Evolutionary conservation across 2,888 invertebrate species (phyloP).

Genomic region (Xanthostigma xanthostigma): DNA sequence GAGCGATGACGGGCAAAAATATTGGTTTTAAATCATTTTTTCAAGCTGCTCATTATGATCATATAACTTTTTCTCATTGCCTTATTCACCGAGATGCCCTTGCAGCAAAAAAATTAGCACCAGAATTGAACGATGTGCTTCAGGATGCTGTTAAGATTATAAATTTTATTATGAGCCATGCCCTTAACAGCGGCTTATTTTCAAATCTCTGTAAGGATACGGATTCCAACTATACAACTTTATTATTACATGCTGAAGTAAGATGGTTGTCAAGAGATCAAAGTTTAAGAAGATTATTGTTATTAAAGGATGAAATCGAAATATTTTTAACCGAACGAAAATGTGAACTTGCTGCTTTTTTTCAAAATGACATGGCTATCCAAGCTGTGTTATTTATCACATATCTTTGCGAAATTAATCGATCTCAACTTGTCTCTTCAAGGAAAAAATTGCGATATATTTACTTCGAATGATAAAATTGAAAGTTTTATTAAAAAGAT

Average conservation of each 20-base stretch:
- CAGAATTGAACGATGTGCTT: conserved; percentile 15
- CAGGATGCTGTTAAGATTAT: conserved; percentile 14
- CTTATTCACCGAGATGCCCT: conserved; percentile 16
- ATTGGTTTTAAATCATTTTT: conserved; percentile 8
- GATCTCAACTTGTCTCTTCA: too few species aligned
- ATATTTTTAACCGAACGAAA: conserved; percentile 13
- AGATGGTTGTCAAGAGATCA: conserved; percentile 12
- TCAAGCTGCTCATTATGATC: conserved; percentile 3
- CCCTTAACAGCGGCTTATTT: conserved; percentile 16
- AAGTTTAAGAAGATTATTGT: conserved; percentile 11
- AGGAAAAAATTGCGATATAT: conserved; percentile 10
- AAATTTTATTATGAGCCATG: conserved; percentile 16
- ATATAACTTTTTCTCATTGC: conserved; percentile 13
- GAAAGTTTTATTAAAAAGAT: conserved; percentile 10
- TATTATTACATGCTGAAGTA: conserved; percentile 14
- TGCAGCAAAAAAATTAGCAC: conserved; percentile 15
- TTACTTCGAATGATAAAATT: conserved; percentile 10
- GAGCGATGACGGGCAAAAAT: too few species aligned
- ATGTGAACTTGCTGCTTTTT: conserved; percentile 6
- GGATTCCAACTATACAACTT: conserved; percentile 11
- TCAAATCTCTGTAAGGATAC: conserved; percentile 11
- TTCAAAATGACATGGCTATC: conserved; percentile 7
- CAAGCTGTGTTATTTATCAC: conserved; percentile 9
- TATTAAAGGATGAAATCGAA: conserved; percentile 12
- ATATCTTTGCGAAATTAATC: conserved; percentile 8